Conservation (phyloP, 1,140 invertebrate species). For the Drosophila auraria region DNA sequence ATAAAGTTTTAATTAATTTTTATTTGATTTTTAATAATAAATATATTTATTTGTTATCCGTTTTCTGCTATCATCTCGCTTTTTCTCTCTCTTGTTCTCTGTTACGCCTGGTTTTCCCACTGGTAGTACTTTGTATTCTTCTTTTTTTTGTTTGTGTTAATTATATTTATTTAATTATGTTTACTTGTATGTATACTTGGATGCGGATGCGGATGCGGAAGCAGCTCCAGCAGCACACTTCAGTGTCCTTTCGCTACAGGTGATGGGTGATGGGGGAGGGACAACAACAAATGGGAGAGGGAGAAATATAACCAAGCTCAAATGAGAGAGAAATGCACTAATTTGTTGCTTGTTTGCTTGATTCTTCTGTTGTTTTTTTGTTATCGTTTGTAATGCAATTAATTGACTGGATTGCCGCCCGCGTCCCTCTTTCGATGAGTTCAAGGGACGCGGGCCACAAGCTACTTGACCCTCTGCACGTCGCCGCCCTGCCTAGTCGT, state of each 20-base stretch:
- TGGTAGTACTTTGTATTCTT: slow-evolving; percentile 42
- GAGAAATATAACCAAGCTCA: slow-evolving; percentile 20
- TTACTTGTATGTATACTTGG: slow-evolving; percentile 21
- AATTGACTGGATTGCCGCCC: slow-evolving; percentile 66
- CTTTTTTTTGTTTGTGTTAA: slow-evolving; percentile 9
- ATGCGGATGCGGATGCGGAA: slow-evolving; percentile 15
- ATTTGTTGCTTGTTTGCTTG: slow-evolving; percentile 1
- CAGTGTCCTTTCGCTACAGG: neutral
- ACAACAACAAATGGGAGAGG: slow-evolving; percentile 37
- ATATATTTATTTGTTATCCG: slow-evolving; percentile 73
- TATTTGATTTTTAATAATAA: slow-evolving; percentile 82
- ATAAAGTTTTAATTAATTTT: slow-evolving; percentile 78
- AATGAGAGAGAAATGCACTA: slow-evolving; percentile 35
- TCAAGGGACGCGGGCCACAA: neutral
- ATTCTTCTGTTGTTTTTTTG: slow-evolving; percentile 7
- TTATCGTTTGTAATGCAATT: slow-evolving; percentile 54
- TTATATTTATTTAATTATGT: slow-evolving; percentile 19
- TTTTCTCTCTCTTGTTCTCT: slow-evolving; percentile 20
- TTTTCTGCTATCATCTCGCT: slow-evolving; percentile 46
- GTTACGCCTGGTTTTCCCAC: slow-evolving; percentile 18
- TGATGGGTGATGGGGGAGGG: slow-evolving; percentile 6
- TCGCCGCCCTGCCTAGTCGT: slow-evolving; percentile 16
- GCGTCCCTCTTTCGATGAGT: slow-evolving; percentile 5
- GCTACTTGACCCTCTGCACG: slow-evolving; percentile 16
- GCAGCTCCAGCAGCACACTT: slow-evolving; percentile 5